Evolutionary conservation across 2,113 vertebrate species (phyloP), one percentile per base, ranked within the genome.

Genomic region (Thalassoma bifasciatum): DNA sequence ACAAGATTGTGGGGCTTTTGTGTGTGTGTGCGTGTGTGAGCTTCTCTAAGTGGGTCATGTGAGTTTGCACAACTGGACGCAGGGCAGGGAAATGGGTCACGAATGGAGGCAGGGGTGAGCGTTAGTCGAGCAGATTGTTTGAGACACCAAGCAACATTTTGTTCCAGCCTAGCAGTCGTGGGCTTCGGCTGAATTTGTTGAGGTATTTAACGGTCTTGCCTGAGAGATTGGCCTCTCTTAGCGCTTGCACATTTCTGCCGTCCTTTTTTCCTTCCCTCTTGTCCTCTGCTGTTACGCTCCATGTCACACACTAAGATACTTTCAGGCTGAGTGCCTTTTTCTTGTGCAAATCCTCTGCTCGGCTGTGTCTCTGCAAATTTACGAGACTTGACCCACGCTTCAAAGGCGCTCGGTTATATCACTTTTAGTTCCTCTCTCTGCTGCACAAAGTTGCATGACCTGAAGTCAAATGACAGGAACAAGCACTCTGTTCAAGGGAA

Each of bases 11-110:
- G 62, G 56, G 46, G 49, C 49, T 73, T 42, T 37, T 50, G 53
- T 52, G 52, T 40, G 51, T 47, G 61, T 47, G 17, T 23, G 63
- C 24, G 63, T 34, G 68, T 40, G 54, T 19, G 68, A 24, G 78
- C 50, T 38, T 40, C 23, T 60, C 37, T 79, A 89, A 89, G 70
- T 89, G 77, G 91, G 89, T 89, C 83, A 84, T 82, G 72, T 82
- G 84, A 84, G 84, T 89, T 86, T 85, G 66, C 38, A 59, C 77
- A 82, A 77, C 71, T 4, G 11, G 46, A 77, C 22, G 10, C 59
- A 82, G 65, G 79, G 78, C 75, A 80, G 81, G 36, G 51, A 71
- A 77, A 22, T 75, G 82, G 79, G 73, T 72, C 21, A 56, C 77
- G 56, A 56, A 40, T 24, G 54, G 66, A 85, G 69, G 58, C 79